Percentiles rank a stretch among this genome's conserved stretches.
Conservation (phyloP, 2,888 invertebrate species). For the Pyrrhopygopsis socrates region DNA sequence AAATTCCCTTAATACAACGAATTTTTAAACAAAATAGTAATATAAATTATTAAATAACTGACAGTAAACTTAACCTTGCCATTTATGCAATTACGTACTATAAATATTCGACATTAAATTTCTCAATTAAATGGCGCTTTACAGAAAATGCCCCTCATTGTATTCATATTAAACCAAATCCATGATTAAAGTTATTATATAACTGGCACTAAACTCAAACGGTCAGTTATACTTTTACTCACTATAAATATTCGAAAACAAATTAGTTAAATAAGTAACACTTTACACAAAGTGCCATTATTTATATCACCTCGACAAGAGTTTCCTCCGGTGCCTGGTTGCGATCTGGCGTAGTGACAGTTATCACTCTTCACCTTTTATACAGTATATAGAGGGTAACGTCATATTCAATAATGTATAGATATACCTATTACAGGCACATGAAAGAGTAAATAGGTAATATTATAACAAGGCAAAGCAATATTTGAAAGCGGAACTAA, state of each 20-base stretch:
- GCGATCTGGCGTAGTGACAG: neutral
- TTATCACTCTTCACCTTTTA: neutral
- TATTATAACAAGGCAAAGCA: neutral
- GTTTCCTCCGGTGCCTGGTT: neutral
- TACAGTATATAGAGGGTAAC: neutral
- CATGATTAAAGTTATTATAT: neutral
- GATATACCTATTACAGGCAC: neutral
- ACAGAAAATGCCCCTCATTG: too few relatives aligned
- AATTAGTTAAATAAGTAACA: too few relatives aligned
- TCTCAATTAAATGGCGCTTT: neutral
- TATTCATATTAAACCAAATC: too few relatives aligned
- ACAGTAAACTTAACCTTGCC: neutral
- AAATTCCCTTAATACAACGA: too few relatives aligned
- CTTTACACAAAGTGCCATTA: neutral
- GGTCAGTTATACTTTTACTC: neutral
- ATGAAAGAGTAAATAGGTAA: constrained; percentile 2
- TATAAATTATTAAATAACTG: neutral
- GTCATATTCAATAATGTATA: neutral
- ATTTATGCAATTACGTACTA: neutral
- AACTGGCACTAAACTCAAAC: neutral
- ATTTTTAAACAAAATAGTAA: too few relatives aligned
- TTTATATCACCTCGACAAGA: neutral
- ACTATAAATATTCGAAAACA: neutral
- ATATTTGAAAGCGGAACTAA: neutral
- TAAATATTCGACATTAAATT: neutral